These are phyloP conservation scores for Amaurobius ferox DNA, from an alignment of 2,888 invertebrate species.

Conservation along the genomic window DNA sequence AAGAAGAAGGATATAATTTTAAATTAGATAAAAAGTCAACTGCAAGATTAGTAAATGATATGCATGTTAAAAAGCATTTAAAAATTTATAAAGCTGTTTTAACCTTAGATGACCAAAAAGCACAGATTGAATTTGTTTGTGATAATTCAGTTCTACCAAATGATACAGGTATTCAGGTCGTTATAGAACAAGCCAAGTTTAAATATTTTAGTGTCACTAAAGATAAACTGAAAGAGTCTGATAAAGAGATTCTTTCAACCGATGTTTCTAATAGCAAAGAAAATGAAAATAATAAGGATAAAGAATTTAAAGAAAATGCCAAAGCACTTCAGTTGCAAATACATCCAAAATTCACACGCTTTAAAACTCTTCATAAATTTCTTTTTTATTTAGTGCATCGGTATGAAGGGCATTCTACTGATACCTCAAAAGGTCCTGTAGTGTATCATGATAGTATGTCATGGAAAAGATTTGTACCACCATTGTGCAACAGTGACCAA, in stretches of 20 bases:
- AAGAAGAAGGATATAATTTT: slow-evolving; percentile 80
- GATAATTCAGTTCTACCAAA: slow-evolving; percentile 77
- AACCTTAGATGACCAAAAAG: slow-evolving; percentile 22
- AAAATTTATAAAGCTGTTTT: slow-evolving; percentile 41
- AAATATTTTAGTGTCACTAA: slow-evolving; percentile 78
- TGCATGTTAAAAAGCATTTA: slow-evolving; percentile 78
- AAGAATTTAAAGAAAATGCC: background rate
- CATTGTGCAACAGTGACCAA: too few species aligned
- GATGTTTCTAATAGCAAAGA: background rate
- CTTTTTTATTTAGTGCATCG: slow-evolving; percentile 84
- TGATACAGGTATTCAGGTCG: slow-evolving; percentile 80
- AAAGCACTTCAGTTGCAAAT: slow-evolving; percentile 79
- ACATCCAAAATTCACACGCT: slow-evolving; percentile 83
- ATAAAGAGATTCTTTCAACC: background rate
- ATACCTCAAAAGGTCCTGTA: slow-evolving; percentile 70
- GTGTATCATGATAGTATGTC: slow-evolving; percentile 78
- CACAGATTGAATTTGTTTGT: slow-evolving; percentile 79
- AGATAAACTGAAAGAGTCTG: slow-evolving; percentile 30
- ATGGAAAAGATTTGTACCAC: slow-evolving; percentile 86
- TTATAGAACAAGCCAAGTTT: slow-evolving; percentile 82
- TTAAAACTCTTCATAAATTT: slow-evolving; percentile 83
- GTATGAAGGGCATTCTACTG: slow-evolving; percentile 78
- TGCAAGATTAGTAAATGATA: slow-evolving; percentile 81
- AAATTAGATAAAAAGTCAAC: slow-evolving; percentile 84
- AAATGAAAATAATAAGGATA: slow-evolving; percentile 6